phyloP scores from a whole-genome alignment of 2,888 invertebrate genomes.

The Teinopalpus imperialis region DNA sequence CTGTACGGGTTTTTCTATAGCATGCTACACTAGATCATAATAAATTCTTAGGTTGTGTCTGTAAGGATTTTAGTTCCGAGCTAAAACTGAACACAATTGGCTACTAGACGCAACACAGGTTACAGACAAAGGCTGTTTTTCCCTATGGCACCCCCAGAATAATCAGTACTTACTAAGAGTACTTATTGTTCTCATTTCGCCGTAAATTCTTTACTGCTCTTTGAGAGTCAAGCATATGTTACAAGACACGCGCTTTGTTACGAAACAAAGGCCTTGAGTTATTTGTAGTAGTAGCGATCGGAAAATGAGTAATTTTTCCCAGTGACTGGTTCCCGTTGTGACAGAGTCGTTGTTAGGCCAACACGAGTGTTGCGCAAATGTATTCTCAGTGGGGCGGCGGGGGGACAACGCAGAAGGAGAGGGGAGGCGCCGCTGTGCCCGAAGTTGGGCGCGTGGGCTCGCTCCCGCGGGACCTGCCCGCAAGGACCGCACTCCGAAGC shows the following conservation, averaged over 20 bases:
- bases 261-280: constrained; percentile 40
- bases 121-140: constrained; percentile 41
- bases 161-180: constrained; percentile 51
- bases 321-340: constrained; percentile 65
- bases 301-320: constrained; percentile 75
- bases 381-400: constrained; percentile 69
- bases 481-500: constrained; percentile 63
- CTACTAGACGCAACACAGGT: constrained; percentile 26
- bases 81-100: constrained; percentile 30
- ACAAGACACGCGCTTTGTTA: constrained; percentile 48
- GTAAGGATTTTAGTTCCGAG: constrained; percentile 2
- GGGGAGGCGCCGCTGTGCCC: constrained; percentile 67
- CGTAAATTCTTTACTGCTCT: constrained; percentile 45
- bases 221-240: constrained; percentile 34
- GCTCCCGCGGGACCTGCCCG: constrained; percentile 63
- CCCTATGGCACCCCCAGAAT: constrained; percentile 52
- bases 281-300: constrained; percentile 38
- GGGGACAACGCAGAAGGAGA: constrained; percentile 42
- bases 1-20: no score
- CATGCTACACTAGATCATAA: background rate
- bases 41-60: background rate
- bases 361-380: constrained; percentile 80
- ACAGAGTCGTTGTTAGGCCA: constrained; percentile 75
- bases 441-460: constrained; percentile 81
- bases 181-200: constrained; percentile 59